A percentile compares a stretch with the other conserved stretches of the same genome.
Conservation (phyloP, 1,140 invertebrate species). For the Bombus ignitus region DNA sequence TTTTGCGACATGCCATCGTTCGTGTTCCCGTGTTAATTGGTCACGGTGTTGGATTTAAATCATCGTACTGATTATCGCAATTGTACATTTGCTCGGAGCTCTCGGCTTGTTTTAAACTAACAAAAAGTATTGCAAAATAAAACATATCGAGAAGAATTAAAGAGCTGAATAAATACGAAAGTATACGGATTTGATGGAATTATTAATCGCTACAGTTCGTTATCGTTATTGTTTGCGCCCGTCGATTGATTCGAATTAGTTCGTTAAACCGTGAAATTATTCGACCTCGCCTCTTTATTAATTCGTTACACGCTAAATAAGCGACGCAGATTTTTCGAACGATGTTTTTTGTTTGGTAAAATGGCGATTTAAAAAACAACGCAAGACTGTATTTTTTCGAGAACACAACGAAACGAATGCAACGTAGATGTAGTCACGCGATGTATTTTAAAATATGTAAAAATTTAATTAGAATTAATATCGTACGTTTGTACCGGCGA, state of each 20-base stretch:
- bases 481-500: background rate
- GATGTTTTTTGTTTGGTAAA: background rate
- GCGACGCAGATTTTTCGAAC: background rate
- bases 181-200: background rate
- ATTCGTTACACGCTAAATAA: background rate
- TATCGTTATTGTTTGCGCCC: background rate
- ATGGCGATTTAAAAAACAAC: too few relatives aligned
- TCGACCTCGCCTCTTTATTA: too few relatives aligned
- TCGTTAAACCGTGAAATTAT: background rate
- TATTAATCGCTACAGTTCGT: slow-evolving; percentile 1
- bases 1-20: background rate
- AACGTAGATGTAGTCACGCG: background rate
- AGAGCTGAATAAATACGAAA: background rate
- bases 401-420: background rate
- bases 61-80: background rate
- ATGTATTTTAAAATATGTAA: slow-evolving; percentile 7
- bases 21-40: background rate
- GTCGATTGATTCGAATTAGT: background rate
- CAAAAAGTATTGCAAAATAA: background rate
- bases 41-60: slow-evolving; percentile 3
- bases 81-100: background rate
- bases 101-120: background rate
- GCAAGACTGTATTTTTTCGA: background rate
- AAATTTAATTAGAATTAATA: slow-evolving; percentile 25
- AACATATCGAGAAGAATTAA: background rate